Evolutionary conservation across 1,140 invertebrate species (phyloP), one percentile per base, ranked within the genome.

Genomic region (Platyura marginata): DNA sequence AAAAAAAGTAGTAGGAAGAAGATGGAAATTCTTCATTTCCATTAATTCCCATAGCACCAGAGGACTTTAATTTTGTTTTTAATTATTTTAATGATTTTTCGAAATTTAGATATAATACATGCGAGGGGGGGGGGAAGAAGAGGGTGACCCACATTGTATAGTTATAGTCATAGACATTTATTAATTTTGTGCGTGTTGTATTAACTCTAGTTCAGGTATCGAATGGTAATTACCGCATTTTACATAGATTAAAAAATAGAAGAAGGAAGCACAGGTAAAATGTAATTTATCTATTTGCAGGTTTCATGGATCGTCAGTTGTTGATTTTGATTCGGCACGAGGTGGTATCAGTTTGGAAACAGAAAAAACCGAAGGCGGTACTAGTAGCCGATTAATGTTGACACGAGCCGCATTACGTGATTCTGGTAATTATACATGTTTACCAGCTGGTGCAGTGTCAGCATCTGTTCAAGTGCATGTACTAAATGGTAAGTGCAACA

Each of bases 301-400:
- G 70, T 85, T 85, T 57, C 84, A 88, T 54, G 83, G 83, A 21
- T 71, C 68, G 22, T 69, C 75, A 10, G 72, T 86, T 15, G 77
- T 89, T 6, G 83, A 88, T 63, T 88, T 88, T 56, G 83, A 88
- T 62, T 87, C 83, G 21, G 76, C 83, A 15, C 71, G 84, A 48
- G 79, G 79, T 40, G 86, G 86, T 10, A 86, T 93, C 55, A 85
- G 80, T 55, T 68, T 93, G 50, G 85, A 91, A 63, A 91, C 87
- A 2, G 87, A 91, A 64, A 89, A 89, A 66, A 87, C 83, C 3
- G 83, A 85, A 50, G 71, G 75, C 6, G 83, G 83, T 11, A 90
- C 86, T 29, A 88, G 85, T 35, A 89, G 84, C 62, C 86, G 85
- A 56, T 70, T 93, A 46, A 72, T 89, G 55, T 76, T 93, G 47